These are phyloP conservation scores for Thecocarcelia acutangulata DNA, from an alignment of 2,888 invertebrate genomes.

Conservation along the genomic window DNA sequence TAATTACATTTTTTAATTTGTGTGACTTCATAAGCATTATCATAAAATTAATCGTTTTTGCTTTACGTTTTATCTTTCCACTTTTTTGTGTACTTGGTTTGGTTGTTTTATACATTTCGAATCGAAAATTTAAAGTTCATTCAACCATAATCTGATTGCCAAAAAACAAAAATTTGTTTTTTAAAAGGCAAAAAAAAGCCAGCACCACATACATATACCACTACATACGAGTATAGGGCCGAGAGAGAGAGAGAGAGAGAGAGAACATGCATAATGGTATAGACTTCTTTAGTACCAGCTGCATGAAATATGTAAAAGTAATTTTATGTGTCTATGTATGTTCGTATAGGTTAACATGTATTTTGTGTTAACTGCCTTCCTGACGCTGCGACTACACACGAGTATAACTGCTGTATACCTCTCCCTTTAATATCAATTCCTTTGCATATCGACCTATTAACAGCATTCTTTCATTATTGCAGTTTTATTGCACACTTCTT, in stretches of 20 bases:
- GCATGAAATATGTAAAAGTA: conserved; percentile 39
- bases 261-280: conserved; percentile 6
- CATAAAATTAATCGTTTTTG: conserved; percentile 53
- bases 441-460: conserved; percentile 66
- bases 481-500: not conserved
- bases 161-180: conserved; percentile 50
- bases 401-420: not conserved
- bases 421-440: conserved; percentile 52
- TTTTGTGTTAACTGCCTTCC: conserved; percentile 35
- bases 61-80: conserved; percentile 5
- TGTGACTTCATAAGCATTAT: conserved; percentile 49
- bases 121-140: conserved; percentile 66
- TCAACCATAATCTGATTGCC: conserved; percentile 65
- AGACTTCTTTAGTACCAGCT: conserved; percentile 24
- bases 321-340: conserved; percentile 13
- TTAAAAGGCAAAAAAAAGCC: not conserved
- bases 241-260: no score
- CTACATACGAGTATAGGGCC: no score
- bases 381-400: conserved; percentile 27
- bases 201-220: not conserved
- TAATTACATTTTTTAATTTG: conserved; percentile 48
- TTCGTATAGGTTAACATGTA: not conserved
- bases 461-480: conserved; percentile 17
- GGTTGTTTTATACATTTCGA: conserved; percentile 41
- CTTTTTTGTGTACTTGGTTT: not conserved